Percentiles rank a stretch among this genome's conserved stretches.
Conservation (phyloP, 2,888 invertebrate genomes). For the Xiphydria camelus region DNA sequence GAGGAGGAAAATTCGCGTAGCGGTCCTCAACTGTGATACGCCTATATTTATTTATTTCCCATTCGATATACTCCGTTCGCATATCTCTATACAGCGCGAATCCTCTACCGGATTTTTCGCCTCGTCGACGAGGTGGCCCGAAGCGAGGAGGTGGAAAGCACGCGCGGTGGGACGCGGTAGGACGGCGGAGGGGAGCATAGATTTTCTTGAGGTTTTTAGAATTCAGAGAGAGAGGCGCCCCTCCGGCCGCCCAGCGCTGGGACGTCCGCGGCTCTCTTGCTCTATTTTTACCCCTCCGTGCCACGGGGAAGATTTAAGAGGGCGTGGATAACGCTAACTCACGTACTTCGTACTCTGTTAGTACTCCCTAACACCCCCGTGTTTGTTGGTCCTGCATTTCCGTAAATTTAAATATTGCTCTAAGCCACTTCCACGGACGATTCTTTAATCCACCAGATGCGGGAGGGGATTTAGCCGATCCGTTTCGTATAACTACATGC, state of each 20-base stretch:
- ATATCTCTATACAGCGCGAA: too few relatives aligned
- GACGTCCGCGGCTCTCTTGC: not conserved
- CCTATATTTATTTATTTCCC: too few relatives aligned
- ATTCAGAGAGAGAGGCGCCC: not conserved
- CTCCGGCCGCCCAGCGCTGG: not conserved
- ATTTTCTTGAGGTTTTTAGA: not conserved
- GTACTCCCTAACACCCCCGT: not conserved
- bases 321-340: not conserved
- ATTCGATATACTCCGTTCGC: too few relatives aligned
- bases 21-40: too few relatives aligned
- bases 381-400: not conserved
- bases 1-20: too few relatives aligned
- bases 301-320: not conserved
- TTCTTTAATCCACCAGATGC: not conserved
- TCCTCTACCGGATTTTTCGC: too few relatives aligned
- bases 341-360: not conserved
- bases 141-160: too few relatives aligned
- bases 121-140: too few relatives aligned
- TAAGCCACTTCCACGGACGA: not conserved
- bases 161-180: too few relatives aligned
- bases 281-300: not conserved
- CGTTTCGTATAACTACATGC: too few relatives aligned
- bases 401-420: slow-evolving; percentile 1
- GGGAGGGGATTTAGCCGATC: too few relatives aligned
- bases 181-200: not conserved